Evolutionary conservation across 2,888 invertebrate species (phyloP).

Genomic region (Temnothorax rugatulus): DNA sequence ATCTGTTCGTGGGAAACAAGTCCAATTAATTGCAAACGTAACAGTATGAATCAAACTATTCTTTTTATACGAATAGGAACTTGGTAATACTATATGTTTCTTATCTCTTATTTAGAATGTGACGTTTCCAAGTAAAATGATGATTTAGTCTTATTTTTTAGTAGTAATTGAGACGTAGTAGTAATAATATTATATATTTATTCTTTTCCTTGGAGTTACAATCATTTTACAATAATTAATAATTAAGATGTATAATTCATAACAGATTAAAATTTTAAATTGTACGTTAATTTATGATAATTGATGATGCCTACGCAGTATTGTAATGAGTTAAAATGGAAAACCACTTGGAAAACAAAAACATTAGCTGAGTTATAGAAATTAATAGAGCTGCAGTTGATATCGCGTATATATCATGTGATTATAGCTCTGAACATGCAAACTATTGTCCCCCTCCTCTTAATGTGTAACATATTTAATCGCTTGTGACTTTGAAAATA

Average conservation of each 20-base stretch:
- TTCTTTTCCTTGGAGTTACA: neutral
- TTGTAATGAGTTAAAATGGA: neutral
- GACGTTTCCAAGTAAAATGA: neutral
- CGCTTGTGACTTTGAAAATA: neutral
- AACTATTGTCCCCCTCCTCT: neutral
- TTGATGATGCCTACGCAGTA: neutral
- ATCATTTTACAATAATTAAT: neutral
- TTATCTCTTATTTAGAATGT: neutral
- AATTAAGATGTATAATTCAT: neutral
- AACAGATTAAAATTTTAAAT: neutral
- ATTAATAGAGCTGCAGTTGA: neutral
- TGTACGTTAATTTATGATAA: neutral
- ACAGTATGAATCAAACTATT: neutral
- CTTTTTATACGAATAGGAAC: neutral
- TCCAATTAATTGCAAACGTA: neutral
- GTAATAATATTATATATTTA: neutral
- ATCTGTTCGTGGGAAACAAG: neutral
- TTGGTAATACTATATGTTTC: neutral
- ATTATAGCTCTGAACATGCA: neutral
- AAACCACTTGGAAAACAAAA: neutral
- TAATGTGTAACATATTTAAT: neutral
- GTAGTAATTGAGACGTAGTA: neutral
- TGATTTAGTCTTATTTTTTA: neutral
- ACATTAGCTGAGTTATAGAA: neutral
- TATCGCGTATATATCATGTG: neutral